Evolutionary conservation across 1,140 invertebrate species (phyloP).

Genomic region (Euwallacea fornicatus): DNA sequence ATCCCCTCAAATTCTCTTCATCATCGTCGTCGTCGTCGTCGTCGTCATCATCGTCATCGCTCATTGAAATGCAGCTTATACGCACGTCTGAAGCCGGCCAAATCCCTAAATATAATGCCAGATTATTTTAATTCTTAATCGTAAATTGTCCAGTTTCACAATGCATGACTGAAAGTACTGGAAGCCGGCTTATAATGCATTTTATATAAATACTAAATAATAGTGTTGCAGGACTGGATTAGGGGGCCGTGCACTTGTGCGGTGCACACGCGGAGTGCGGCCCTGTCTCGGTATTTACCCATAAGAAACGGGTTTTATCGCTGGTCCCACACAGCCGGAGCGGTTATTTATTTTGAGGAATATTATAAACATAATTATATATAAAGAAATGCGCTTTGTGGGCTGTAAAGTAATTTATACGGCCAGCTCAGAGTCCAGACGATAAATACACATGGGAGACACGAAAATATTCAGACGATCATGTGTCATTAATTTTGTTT

Average conservation of each 20-base stretch:
- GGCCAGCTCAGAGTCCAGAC: conserved; percentile 18
- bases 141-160: conserved; percentile 7
- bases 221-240: neutral
- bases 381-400: conserved; percentile 32
- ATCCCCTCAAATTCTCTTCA: too few species aligned
- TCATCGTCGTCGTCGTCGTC: too few species aligned
- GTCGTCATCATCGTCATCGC: too few species aligned
- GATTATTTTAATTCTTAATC: conserved; percentile 21
- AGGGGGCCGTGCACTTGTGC: neutral
- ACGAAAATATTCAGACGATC: conserved; percentile 34
- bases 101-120: conserved; percentile 13
- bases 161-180: neutral
- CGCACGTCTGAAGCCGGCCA: neutral
- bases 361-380: conserved; percentile 35
- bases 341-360: conserved; percentile 32
- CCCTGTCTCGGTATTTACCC: conserved; percentile 14
- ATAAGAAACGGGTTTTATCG: conserved; percentile 28
- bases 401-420: conserved; percentile 29
- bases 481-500: conserved; percentile 27
- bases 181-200: too few species aligned
- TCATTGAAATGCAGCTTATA: too few species aligned
- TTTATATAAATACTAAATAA: neutral
- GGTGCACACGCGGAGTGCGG: neutral
- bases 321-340: conserved; percentile 19
- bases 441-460: conserved; percentile 30